phyloP scores from a whole-genome alignment of 2,888 invertebrate species.

The Hyposoter dolosus region DNA sequence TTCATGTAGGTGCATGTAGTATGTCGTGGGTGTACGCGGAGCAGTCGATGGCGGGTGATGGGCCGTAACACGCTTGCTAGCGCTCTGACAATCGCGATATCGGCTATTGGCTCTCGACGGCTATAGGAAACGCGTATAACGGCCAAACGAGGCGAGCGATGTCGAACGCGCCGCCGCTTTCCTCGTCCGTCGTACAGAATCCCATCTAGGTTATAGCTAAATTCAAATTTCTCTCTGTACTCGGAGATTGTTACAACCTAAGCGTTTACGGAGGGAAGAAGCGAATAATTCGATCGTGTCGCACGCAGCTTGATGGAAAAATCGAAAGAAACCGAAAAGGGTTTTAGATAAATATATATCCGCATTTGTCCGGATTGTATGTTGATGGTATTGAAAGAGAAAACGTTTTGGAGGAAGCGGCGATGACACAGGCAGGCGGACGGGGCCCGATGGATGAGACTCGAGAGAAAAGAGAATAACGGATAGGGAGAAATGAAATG shows the following conservation, averaged over 20 bases:
- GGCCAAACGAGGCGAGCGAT: conserved; percentile 40
- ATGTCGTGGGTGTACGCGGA: conserved; percentile 4
- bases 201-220: neutral
- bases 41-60: conserved; percentile 29
- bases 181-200: conserved; percentile 19
- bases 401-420: conserved; percentile 21
- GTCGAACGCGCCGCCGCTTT: conserved; percentile 43
- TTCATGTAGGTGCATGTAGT: neutral
- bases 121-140: conserved; percentile 38
- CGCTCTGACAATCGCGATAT: conserved; percentile 45
- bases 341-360: no score
- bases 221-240: neutral
- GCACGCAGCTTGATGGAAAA: conserved; percentile 1
- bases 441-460: neutral
- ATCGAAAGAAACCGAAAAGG: conserved; percentile 16
- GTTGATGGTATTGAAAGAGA: neutral
- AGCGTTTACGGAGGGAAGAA: conserved; percentile 3
- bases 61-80: conserved; percentile 45
- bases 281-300: conserved; percentile 2
- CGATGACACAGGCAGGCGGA: neutral
- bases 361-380: no score
- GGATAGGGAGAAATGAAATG: conserved; percentile 4
- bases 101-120: conserved; percentile 58
- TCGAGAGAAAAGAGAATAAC: conserved; percentile 27
- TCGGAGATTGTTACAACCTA: conserved; percentile 21